Evolutionary conservation across 2,888 invertebrate species (phyloP).

Genomic region (Xylophagus ater): DNA sequence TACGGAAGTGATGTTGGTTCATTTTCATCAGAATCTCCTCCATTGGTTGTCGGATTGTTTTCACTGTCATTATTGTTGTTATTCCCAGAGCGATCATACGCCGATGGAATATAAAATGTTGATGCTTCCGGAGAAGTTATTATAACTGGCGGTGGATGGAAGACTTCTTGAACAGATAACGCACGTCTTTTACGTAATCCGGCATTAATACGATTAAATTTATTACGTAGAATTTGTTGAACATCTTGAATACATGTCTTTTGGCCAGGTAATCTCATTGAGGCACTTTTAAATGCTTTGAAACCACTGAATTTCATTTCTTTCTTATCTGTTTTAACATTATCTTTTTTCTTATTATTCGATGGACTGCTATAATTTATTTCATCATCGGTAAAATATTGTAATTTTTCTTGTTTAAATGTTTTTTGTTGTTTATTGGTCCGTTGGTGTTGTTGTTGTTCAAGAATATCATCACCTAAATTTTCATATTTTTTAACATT

Average conservation of each 20-base stretch:
- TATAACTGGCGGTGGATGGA: constrained; percentile 39
- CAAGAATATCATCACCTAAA: constrained; percentile 1
- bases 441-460: too few species aligned
- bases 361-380: not conserved
- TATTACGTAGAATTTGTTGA: constrained; percentile 46
- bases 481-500: constrained; percentile 9
- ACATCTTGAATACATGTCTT: constrained; percentile 52
- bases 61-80: not conserved
- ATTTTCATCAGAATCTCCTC: constrained; percentile 8
- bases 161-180: constrained; percentile 57
- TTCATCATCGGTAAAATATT: constrained; percentile 15
- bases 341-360: constrained; percentile 3
- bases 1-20: constrained; percentile 16
- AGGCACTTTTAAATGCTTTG: constrained; percentile 20
- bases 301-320: constrained; percentile 15
- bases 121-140: not conserved
- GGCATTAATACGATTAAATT: constrained; percentile 58
- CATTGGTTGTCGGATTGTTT: not conserved
- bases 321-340: constrained; percentile 9
- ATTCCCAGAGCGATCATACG: constrained; percentile 19
- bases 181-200: constrained; percentile 55
- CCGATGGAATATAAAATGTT: constrained; percentile 55
- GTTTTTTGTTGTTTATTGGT: not conserved
- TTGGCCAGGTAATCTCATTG: constrained; percentile 27
- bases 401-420: constrained; percentile 8